Evolutionary conservation across 1,140 invertebrate genomes (phyloP).

Genomic region (Philopotamus ludificatus): DNA sequence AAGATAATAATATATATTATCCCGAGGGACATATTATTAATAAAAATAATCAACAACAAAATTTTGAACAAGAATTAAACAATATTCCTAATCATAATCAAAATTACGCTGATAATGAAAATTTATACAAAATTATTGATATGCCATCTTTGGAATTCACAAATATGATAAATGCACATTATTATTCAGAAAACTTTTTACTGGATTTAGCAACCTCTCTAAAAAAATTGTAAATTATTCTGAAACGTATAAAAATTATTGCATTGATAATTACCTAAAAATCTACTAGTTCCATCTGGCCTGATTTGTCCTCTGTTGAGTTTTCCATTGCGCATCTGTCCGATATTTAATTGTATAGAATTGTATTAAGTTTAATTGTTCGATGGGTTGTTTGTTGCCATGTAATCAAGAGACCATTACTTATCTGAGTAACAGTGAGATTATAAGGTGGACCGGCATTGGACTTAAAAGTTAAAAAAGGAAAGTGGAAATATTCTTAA

Average conservation of each 20-base stretch:
- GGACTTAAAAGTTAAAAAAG: conserved; percentile 82
- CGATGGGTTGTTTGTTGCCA: conserved; percentile 85
- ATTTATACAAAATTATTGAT: no score
- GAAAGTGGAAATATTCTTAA: not conserved
- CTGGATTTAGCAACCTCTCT: no score
- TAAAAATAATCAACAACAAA: not conserved
- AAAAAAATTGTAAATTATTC: no score
- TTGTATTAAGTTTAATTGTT: conserved; percentile 75
- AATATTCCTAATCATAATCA: no score
- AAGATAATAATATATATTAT: not conserved
- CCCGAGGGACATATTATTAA: not conserved
- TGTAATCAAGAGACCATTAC: conserved; percentile 83
- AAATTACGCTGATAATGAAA: no score
- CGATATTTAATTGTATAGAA: conserved; percentile 91
- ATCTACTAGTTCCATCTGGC: conserved; percentile 81
- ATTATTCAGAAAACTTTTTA: no score
- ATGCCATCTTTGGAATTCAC: no score
- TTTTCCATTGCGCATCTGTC: conserved; percentile 83
- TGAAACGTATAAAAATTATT: not conserved
- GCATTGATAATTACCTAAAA: conserved; percentile 63
- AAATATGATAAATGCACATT: conserved; percentile 6
- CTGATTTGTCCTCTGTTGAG: conserved; percentile 82
- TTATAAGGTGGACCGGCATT: conserved; percentile 81
- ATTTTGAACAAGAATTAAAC: not conserved
- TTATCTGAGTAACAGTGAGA: conserved; percentile 81